Conservation (phyloP, 2,797 vertebrate species). For the Gorsachius magnificus region DNA sequence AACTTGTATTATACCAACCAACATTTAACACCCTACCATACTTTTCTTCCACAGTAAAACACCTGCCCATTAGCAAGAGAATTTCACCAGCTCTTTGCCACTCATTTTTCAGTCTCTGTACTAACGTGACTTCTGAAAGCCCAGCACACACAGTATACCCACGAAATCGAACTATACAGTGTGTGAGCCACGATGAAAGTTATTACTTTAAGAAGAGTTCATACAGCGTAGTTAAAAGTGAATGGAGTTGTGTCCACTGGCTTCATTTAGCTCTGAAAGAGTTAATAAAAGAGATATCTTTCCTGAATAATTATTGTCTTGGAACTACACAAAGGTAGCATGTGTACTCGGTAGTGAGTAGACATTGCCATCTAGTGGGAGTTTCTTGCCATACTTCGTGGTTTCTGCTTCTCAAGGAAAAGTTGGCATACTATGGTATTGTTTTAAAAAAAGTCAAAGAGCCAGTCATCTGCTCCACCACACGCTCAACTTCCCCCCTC, state of each 20-base stretch:
- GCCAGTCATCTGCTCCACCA: not conserved
- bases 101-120: not conserved
- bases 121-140: not conserved
- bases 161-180: not conserved
- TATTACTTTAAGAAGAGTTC: not conserved
- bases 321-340: not conserved
- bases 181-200: not conserved
- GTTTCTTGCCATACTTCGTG: not conserved
- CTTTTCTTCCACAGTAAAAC: not conserved
- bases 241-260: not conserved
- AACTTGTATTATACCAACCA: not conserved
- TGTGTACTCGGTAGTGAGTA: not conserved
- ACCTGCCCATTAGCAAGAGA: not conserved
- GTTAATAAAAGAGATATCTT: not conserved
- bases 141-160: rapidly evolving
- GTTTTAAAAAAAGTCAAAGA: not conserved
- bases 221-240: not conserved
- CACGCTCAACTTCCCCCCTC: rapidly evolving
- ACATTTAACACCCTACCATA: not conserved
- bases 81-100: not conserved
- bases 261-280: not conserved
- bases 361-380: slow-evolving; percentile 72
- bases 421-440: rapidly evolving
- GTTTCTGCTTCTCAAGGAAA: not conserved
- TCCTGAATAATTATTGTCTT: not conserved